These are phyloP conservation scores for Tetramorium parvispinum DNA, from an alignment of 1,140 invertebrate genomes.

Conservation along the genomic window DNA sequence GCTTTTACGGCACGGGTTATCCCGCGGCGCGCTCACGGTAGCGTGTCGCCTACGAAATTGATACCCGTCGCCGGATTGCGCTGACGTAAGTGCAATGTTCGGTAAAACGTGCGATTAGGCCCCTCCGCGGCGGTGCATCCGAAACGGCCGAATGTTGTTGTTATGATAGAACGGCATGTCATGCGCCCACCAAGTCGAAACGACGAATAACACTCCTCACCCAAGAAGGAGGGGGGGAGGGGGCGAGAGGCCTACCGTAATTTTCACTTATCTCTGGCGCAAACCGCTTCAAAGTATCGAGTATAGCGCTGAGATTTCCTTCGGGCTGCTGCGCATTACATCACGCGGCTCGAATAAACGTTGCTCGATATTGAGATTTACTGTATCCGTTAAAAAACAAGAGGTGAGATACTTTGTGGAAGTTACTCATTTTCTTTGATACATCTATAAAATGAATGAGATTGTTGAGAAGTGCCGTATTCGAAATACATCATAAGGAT, in stretches of 20 bases:
- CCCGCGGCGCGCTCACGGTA: conserved; percentile 57
- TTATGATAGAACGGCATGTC: conserved; percentile 36
- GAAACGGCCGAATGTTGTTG: conserved; percentile 27
- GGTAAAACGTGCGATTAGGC: conserved; percentile 71
- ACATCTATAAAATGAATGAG: neutral
- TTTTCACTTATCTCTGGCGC: conserved; percentile 63
- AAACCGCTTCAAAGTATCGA: conserved; percentile 52
- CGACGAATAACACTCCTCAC: conserved; percentile 3
- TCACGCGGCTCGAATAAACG: neutral
- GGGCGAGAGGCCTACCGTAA: conserved; percentile 56
- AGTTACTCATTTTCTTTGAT: neutral
- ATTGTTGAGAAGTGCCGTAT: neutral
- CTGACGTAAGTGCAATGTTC: conserved; percentile 73
- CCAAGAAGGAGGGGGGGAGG: neutral
- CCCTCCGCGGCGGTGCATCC: conserved; percentile 36
- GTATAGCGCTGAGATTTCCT: conserved; percentile 35
- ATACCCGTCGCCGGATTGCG: conserved; percentile 71
- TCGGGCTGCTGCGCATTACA: neutral
- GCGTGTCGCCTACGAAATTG: conserved; percentile 72
- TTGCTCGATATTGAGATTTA: conserved; percentile 21
- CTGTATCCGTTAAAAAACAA: neutral
- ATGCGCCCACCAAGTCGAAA: conserved; percentile 26
- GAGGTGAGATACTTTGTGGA: neutral
- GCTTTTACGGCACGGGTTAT: conserved; percentile 59
- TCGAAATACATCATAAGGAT: neutral